A percentile compares a stretch with the other conserved stretches of the same genome.
These are phyloP conservation scores for Ectemnius continuus DNA, from an alignment of 2,888 invertebrate species.

Conservation along the genomic window DNA sequence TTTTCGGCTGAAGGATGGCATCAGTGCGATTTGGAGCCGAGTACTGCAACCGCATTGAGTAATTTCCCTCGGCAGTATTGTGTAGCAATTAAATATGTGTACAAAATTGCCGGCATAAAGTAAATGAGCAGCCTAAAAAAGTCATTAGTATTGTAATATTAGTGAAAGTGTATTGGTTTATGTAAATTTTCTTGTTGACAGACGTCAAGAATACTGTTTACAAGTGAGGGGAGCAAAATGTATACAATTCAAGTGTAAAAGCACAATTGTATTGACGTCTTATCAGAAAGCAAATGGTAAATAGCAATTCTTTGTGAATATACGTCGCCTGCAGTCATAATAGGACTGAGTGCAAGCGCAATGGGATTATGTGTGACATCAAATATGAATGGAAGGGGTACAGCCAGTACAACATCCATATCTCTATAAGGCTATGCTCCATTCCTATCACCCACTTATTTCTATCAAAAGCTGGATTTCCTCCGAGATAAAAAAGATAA, in stretches of 20 bases:
- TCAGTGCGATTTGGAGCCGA: conserved; percentile 24
- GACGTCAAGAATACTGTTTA: too few relatives aligned
- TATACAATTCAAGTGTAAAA: conserved; percentile 8
- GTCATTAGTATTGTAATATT: too few relatives aligned
- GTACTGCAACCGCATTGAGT: neutral
- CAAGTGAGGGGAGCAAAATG: conserved; percentile 18
- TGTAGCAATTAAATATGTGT: neutral
- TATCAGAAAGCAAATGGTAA: conserved; percentile 46
- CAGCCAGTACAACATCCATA: conserved; percentile 22
- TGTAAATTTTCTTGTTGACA: too few relatives aligned
- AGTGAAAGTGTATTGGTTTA: too few relatives aligned
- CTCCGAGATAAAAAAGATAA: conserved; percentile 7
- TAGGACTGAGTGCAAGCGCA: conserved; percentile 1
- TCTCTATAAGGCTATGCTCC: conserved; percentile 48
- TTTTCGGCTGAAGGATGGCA: conserved; percentile 28
- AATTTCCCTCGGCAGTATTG: conserved; percentile 7
- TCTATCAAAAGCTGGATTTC: conserved; percentile 23
- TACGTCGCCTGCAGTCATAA: neutral
- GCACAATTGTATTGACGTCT: neutral
- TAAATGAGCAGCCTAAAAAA: too few relatives aligned
- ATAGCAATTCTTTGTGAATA: conserved; percentile 4
- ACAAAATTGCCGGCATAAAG: conserved; percentile 24
- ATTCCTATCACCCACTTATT: conserved; percentile 23
- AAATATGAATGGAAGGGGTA: conserved; percentile 31
- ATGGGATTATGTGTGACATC: conserved; percentile 18